phyloP scores from a whole-genome alignment of 2,113 vertebrate species.

The Lucifuga dentata region DNA sequence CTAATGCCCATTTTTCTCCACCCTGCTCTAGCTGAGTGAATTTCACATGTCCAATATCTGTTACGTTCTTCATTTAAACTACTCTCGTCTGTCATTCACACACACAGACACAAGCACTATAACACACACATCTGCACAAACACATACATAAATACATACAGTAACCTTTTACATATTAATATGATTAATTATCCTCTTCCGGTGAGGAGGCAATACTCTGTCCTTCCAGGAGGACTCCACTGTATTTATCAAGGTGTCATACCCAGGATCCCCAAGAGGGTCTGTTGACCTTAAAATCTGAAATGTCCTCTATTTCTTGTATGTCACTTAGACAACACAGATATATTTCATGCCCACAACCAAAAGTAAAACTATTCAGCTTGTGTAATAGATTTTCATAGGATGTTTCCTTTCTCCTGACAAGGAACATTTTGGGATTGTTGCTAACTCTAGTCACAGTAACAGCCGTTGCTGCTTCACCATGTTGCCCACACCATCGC shows the following conservation, averaged over 20 bases:
- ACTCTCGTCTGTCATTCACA: constrained; percentile 12
- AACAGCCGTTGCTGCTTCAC: constrained; percentile 61
- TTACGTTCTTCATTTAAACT: constrained; percentile 17
- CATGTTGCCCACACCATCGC: constrained; percentile 59
- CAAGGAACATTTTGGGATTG: constrained; percentile 28
- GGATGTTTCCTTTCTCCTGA: constrained; percentile 13
- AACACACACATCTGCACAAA: constrained; percentile 8
- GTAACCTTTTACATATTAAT: constrained; percentile 28
- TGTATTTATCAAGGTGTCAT: constrained; percentile 39
- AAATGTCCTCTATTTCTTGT: constrained; percentile 19
- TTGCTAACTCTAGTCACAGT: constrained; percentile 41
- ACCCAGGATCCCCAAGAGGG: constrained; percentile 1
- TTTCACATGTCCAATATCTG: constrained; percentile 12
- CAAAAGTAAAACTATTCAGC: background rate
- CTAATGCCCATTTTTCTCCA: constrained; percentile 14
- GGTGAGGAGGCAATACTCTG: background rate
- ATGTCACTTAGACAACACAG: constrained; percentile 19
- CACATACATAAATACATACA: background rate
- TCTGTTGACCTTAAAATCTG: constrained; percentile 35
- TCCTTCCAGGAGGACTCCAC: constrained; percentile 9
- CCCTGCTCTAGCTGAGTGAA: constrained; percentile 19
- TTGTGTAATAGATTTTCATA: constrained; percentile 13
- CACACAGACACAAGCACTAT: background rate
- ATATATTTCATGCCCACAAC: background rate
- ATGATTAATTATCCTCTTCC: constrained; percentile 24